phyloP scores from a whole-genome alignment of 2,888 invertebrate species.

The Andrena hattorfiana region DNA sequence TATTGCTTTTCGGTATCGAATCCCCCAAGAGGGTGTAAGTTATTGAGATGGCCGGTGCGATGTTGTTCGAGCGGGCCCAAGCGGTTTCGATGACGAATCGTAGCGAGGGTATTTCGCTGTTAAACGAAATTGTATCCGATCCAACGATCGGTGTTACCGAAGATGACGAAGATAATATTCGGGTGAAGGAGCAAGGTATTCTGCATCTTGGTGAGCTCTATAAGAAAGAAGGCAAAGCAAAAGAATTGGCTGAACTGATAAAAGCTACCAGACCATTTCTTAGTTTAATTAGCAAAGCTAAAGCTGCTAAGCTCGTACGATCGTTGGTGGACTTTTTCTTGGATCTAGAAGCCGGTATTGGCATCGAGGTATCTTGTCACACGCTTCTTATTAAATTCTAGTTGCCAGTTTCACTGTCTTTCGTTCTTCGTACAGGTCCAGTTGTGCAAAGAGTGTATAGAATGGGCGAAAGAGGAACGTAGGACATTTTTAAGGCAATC shows the following conservation, averaged over 20 bases:
- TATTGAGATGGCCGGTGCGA: constrained; percentile 93
- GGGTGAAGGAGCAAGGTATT: constrained; percentile 97
- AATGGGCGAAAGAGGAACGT: constrained; percentile 99
- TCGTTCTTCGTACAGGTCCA: constrained; percentile 86
- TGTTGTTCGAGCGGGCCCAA: constrained; percentile 94
- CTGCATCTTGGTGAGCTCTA: constrained; percentile 96
- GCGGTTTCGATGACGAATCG: constrained; percentile 91
- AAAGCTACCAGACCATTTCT: constrained; percentile 98
- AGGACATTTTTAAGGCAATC: constrained; percentile 98
- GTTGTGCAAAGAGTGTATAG: constrained; percentile 98
- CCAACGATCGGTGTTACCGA: constrained; percentile 91
- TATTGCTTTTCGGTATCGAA: constrained; percentile 24
- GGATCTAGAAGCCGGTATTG: constrained; percentile 98
- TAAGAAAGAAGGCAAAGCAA: constrained; percentile 97
- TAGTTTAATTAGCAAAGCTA: constrained; percentile 98
- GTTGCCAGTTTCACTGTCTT: not conserved
- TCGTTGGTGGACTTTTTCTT: constrained; percentile 98
- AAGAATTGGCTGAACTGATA: constrained; percentile 96
- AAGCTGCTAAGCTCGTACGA: constrained; percentile 99
- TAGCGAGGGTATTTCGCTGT: constrained; percentile 90
- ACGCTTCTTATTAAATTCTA: not conserved
- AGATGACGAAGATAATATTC: constrained; percentile 96
- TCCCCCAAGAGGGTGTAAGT: constrained; percentile 13
- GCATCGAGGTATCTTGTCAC: constrained; percentile 91
- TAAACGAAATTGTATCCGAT: constrained; percentile 92